Evolutionary conservation across 2,888 invertebrate species (phyloP).

Genomic region (Acronicta psi): DNA sequence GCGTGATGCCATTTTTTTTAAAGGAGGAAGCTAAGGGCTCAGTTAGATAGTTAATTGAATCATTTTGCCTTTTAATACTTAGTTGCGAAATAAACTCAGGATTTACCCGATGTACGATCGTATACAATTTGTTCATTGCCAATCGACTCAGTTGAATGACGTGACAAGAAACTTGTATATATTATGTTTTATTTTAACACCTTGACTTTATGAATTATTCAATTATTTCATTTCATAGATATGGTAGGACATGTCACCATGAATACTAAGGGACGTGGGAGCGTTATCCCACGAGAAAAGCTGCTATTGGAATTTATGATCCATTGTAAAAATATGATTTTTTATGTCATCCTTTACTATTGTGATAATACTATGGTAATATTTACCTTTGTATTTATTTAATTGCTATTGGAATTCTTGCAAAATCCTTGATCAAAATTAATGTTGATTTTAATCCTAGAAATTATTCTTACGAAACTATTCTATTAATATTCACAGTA

Average conservation of each 20-base stretch:
- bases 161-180: conserved; percentile 38
- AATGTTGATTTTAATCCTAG: too few relatives aligned
- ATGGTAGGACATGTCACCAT: conserved; percentile 27
- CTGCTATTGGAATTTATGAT: neutral
- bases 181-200: conserved; percentile 41
- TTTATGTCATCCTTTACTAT: too few relatives aligned
- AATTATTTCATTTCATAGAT: conserved; percentile 36
- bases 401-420: too few relatives aligned
- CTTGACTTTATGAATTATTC: conserved; percentile 36
- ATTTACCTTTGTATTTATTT: too few relatives aligned
- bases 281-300: conserved; percentile 15
- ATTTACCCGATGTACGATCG: conserved; percentile 25
- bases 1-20: neutral
- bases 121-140: conserved; percentile 42
- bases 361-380: too few relatives aligned
- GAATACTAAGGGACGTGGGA: conserved; percentile 40
- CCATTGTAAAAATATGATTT: neutral
- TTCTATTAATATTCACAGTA: too few relatives aligned
- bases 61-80: neutral
- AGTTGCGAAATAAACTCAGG: conserved; percentile 26
- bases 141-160: conserved; percentile 28
- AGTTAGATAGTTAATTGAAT: conserved; percentile 7
- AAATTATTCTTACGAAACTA: too few relatives aligned
- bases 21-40: neutral
- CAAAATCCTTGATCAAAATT: too few relatives aligned